Evolutionary conservation across 2,888 invertebrate genomes (phyloP).

Genomic region (Caenorhabditis becei): DNA sequence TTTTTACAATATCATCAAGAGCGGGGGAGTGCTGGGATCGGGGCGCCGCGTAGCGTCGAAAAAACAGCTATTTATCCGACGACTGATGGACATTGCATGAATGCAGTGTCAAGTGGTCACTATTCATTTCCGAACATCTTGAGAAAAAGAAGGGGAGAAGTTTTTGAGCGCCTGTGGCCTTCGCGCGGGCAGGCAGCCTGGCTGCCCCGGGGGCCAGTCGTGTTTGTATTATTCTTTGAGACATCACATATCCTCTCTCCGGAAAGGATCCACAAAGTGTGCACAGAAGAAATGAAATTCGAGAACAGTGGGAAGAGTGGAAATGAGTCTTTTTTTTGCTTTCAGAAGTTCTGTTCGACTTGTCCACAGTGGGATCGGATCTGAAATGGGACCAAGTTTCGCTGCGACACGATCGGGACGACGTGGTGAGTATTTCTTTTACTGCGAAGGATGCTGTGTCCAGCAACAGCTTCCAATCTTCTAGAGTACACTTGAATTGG

Average conservation of each 20-base stretch:
- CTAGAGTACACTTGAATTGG: slow-evolving; percentile 57
- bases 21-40: not conserved
- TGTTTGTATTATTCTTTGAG: slow-evolving; percentile 47
- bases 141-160: slow-evolving; percentile 30
- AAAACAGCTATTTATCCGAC: slow-evolving; percentile 15
- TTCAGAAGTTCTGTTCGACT: slow-evolving; percentile 71
- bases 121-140: slow-evolving; percentile 49
- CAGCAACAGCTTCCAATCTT: slow-evolving; percentile 33
- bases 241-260: slow-evolving; percentile 46
- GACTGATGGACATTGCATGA: slow-evolving; percentile 35
- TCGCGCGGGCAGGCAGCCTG: slow-evolving; percentile 14
- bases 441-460: not conserved
- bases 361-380: slow-evolving; percentile 58
- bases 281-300: slow-evolving; percentile 24
- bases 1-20: slow-evolving; percentile 2
- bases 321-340: slow-evolving; percentile 25
- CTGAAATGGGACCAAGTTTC: slow-evolving; percentile 63
- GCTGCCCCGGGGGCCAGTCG: slow-evolving; percentile 19
- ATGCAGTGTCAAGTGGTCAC: slow-evolving; percentile 56
- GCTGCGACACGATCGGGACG: slow-evolving; percentile 58
- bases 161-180: slow-evolving; percentile 22
- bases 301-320: slow-evolving; percentile 43
- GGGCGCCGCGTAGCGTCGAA: not conserved
- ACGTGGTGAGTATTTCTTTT: slow-evolving; percentile 55
- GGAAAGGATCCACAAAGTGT: slow-evolving; percentile 15